A percentile compares a stretch with the other conserved stretches of the same genome.
These are phyloP conservation scores for Epinephelus cyanopodus DNA, from an alignment of 2,113 vertebrate species.

Conservation along the genomic window DNA sequence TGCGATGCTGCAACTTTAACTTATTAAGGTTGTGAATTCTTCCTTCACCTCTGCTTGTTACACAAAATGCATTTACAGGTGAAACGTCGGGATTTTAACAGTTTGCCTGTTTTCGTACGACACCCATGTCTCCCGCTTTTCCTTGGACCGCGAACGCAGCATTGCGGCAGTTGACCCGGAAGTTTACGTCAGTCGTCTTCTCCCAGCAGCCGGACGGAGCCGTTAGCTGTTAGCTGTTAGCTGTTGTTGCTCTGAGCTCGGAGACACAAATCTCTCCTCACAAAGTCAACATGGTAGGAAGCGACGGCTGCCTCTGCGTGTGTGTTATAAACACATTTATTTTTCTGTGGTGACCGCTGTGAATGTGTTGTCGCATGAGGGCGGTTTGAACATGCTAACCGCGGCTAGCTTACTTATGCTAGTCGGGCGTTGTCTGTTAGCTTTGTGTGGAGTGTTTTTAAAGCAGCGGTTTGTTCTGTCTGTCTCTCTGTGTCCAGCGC, in stretches of 20 bases:
- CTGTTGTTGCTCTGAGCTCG: background rate
- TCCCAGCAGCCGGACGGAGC: conserved; percentile 25
- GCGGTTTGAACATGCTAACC: background rate
- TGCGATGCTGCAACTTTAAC: too few relatives aligned
- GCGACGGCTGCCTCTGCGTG: fast-evolving
- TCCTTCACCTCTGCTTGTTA: too few relatives aligned
- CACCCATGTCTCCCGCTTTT: background rate
- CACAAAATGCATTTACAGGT: too few relatives aligned
- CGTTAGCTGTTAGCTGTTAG: background rate
- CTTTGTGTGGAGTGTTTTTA: background rate
- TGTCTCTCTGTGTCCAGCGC: too few relatives aligned
- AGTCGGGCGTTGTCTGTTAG: conserved; percentile 68
- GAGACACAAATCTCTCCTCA: background rate
- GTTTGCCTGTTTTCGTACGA: too few relatives aligned
- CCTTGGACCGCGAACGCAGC: conserved; percentile 2
- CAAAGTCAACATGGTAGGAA: conserved; percentile 41
- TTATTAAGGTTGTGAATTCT: too few relatives aligned
- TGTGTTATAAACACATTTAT: background rate
- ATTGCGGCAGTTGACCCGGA: conserved; percentile 48
- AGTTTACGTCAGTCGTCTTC: conserved; percentile 33
- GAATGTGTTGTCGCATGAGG: too few relatives aligned
- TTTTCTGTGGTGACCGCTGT: fast-evolving
- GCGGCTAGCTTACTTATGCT: conserved; percentile 28
- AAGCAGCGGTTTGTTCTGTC: too few relatives aligned
- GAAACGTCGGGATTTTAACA: too few relatives aligned